These are phyloP conservation scores for Cairina moschata DNA, from an alignment of 2,113 vertebrate genomes.

Conservation along the genomic window DNA sequence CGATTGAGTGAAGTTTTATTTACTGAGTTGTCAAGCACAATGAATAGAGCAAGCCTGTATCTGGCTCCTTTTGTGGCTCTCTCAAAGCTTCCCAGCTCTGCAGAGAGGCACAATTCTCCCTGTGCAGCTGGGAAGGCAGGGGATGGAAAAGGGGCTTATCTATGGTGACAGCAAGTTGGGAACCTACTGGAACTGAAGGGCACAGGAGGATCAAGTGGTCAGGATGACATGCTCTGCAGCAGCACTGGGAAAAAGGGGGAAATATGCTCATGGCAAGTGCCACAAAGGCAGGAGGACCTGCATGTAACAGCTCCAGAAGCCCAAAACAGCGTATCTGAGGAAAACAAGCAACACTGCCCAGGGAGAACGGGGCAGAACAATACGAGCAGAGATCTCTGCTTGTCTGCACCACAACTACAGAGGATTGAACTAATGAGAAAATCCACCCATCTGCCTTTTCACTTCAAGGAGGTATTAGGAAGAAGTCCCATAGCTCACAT, in stretches of 20 bases:
- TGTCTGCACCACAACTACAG: background rate
- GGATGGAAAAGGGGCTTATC: conserved; percentile 11
- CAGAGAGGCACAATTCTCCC: conserved; percentile 23
- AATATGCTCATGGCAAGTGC: background rate
- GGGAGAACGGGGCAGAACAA: background rate
- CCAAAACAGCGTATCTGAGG: background rate
- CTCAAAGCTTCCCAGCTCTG: conserved; percentile 31
- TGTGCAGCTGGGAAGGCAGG: conserved; percentile 6
- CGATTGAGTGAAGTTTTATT: conserved; percentile 68
- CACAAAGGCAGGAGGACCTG: background rate
- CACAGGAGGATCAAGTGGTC: background rate
- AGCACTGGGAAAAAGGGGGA: background rate
- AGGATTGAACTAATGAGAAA: background rate
- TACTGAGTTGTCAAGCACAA: conserved; percentile 58
- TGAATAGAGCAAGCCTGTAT: conserved; percentile 54
- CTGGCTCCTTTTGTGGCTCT: conserved; percentile 38
- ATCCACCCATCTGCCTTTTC: background rate
- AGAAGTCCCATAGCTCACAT: background rate
- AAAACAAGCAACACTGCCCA: background rate
- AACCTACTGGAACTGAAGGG: conserved; percentile 8
- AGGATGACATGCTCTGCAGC: background rate
- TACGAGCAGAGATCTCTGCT: background rate
- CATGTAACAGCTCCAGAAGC: background rate
- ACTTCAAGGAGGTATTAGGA: background rate
- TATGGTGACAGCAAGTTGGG: conserved; percentile 28